Base-by-base conservation (phyloP, 1,140 invertebrate genomes). In the Drosophila quadrilineata region DNA sequence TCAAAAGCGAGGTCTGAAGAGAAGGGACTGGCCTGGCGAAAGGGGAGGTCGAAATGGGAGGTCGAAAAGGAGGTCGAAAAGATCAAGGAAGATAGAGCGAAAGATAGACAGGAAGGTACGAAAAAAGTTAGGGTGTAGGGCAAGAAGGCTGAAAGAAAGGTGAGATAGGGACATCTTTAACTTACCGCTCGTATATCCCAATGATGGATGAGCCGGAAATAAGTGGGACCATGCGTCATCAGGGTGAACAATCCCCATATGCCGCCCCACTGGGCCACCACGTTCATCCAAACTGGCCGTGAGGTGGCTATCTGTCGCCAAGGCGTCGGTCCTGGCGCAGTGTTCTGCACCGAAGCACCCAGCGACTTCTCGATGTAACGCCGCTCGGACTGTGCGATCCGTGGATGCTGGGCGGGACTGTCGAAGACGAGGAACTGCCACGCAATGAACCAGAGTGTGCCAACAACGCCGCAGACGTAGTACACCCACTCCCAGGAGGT, bases 201-300 rank as follows among this genome's bases (percentile, higher is more conserved):
- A 56, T 96, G 94, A 49, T 98, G 93, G 24, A 97, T 93, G 69
- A 94, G 93, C 56, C 94, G 94, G 80, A 98, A 94, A 86, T 97
- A 98, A 0, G 94, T 95, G 0, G 97, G 97, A 0, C 96, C 91
- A 71, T 96, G 94, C 0, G 95, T 96, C 87, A 97, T 93, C 43
- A 97, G 90, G 0, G 95, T 97, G 59, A 97, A 95, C 26, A 96
- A 93, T 1, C 95, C 95, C 96, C 96, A 98, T 71, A 95, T 93
- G 36, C 93, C 93, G 6, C 95, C 94, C 91, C 95, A 95, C 84
- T 98, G 95, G 0, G 94, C 93, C 0, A 94, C 76, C 36, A 94
- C 92, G 45, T 95, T 93, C 17, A 96, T 93, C 95, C 95, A 97
- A 1, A 98, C 92, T 0, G 96, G 93, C 1, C 90, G 59, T 0